A percentile compares a stretch with the other conserved stretches of the same genome.
These are phyloP conservation scores for Agapornis roseicollis DNA, from an alignment of 2,113 vertebrate species.

Conservation along the genomic window DNA sequence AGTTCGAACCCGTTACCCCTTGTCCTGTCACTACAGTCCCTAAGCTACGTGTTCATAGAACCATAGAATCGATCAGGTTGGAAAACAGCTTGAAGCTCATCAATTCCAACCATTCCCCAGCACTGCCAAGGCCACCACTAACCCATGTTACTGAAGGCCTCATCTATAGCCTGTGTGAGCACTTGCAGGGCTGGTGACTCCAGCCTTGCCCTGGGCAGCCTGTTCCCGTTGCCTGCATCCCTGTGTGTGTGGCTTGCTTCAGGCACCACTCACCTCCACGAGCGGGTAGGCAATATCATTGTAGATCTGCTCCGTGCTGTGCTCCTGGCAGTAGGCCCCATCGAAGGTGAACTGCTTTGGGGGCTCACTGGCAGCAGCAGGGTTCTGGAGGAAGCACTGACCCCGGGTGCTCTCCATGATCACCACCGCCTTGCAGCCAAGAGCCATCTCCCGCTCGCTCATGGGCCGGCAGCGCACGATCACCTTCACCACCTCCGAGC, in stretches of 20 bases:
- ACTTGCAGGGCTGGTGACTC: not conserved
- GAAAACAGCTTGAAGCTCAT: not conserved
- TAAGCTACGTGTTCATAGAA: too few species aligned
- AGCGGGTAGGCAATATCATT: constrained; percentile 84
- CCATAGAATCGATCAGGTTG: not conserved
- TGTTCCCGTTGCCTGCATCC: too few species aligned
- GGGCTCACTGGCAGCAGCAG: constrained; percentile 68
- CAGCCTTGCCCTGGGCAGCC: not conserved
- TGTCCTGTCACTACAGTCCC: too few species aligned
- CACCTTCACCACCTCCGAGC: constrained; percentile 83
- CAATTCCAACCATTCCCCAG: not conserved
- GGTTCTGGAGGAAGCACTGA: constrained; percentile 83
- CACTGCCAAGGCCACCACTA: not conserved
- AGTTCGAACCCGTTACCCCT: too few species aligned
- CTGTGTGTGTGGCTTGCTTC: accelerated
- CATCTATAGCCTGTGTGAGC: not conserved
- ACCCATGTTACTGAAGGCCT: not conserved
- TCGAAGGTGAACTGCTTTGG: constrained; percentile 90
- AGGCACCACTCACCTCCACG: constrained; percentile 80
- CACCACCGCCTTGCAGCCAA: constrained; percentile 75
- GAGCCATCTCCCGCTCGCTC: constrained; percentile 77
- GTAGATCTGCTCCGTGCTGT: constrained; percentile 88
- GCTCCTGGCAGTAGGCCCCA: constrained; percentile 79
- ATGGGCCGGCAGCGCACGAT: constrained; percentile 84
- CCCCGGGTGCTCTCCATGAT: constrained; percentile 73